Evolutionary conservation across 2,888 invertebrate species (phyloP), one percentile per base, ranked within the genome.

Genomic region (Scrobipalpa costella): DNA sequence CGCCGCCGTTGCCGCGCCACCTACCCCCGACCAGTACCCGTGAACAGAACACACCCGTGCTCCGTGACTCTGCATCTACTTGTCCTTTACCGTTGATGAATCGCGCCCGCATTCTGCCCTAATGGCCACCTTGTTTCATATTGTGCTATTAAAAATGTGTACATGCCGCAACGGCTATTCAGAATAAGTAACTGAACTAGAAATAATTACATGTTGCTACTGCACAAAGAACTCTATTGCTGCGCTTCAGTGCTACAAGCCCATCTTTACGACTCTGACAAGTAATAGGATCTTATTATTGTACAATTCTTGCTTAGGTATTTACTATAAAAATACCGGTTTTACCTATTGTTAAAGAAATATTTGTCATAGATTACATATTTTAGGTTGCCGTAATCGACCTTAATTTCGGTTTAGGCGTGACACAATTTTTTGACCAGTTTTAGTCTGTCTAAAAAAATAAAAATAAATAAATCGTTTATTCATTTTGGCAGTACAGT

Each of bases 1-100:
- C 71, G 73, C 68, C 73, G 61, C 63, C 72, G 72, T 69, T 5
- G 27, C 27, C 27, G 27, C 68, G 64, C 67, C 67, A 66, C 59
- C 66, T 47, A 27, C 52, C 52, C n/a, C 52, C 44, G 44, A 44
- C 44, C 44, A 5, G 44, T 15, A 15, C 44, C 40, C 27, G 27
- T 27, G 27, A 27, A 27, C n/a, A n/a, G n/a, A n/a, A n/a, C n/a
- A n/a, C n/a, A 21, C 55, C 55, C 15, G 15, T 55, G 64, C 64
- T 63, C 68, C 44, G 44, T 44, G 15, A 86, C 84, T 79, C 79
- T 67, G 76, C 83, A 82, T 76, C 71, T 73, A 71, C 71, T 74
- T 73, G 69, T 73, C 75, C 73, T 69, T 73, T 73, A 73, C 73
- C 68, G 75, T 76, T 80, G 78, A 80, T 80, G 73, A 77, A 81